Percentiles rank a stretch among this genome's conserved stretches.
Evolutionary conservation across 1,140 invertebrate genomes (phyloP).

Genomic region (Chironomus striatipennis): DNA sequence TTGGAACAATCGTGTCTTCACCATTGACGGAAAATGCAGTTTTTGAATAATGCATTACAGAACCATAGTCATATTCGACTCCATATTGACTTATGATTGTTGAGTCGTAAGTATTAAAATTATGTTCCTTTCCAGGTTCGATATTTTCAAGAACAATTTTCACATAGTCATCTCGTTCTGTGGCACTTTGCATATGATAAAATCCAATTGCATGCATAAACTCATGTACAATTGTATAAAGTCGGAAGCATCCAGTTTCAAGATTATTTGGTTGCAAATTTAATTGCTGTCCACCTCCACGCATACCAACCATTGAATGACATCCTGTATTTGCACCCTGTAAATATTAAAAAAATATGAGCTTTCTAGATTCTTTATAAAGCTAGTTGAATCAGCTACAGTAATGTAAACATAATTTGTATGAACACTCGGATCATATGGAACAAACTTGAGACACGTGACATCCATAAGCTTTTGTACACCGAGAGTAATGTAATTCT

Average conservation of each 20-base stretch:
- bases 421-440: background rate
- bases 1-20: conserved; percentile 50
- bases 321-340: conserved; percentile 44
- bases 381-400: background rate
- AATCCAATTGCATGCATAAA: conserved; percentile 56
- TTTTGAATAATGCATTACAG: conserved; percentile 64
- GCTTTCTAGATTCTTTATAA: conserved; percentile 30
- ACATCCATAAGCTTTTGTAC: background rate
- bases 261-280: conserved; percentile 34
- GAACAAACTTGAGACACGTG: conserved; percentile 18
- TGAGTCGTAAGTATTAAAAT: conserved; percentile 53
- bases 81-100: conserved; percentile 49
- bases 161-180: conserved; percentile 56
- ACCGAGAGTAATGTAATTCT: background rate
- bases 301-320: conserved; percentile 42
- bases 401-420: background rate
- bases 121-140: conserved; percentile 47
- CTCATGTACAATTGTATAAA: conserved; percentile 54
- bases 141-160: conserved; percentile 56
- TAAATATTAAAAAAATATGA: background rate
- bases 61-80: conserved; percentile 56
- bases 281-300: conserved; percentile 41
- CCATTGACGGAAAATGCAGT: conserved; percentile 57
- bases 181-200: conserved; percentile 57
- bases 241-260: conserved; percentile 34